phyloP scores from a whole-genome alignment of 2,113 vertebrate genomes.

The Ondatra zibethicus region DNA sequence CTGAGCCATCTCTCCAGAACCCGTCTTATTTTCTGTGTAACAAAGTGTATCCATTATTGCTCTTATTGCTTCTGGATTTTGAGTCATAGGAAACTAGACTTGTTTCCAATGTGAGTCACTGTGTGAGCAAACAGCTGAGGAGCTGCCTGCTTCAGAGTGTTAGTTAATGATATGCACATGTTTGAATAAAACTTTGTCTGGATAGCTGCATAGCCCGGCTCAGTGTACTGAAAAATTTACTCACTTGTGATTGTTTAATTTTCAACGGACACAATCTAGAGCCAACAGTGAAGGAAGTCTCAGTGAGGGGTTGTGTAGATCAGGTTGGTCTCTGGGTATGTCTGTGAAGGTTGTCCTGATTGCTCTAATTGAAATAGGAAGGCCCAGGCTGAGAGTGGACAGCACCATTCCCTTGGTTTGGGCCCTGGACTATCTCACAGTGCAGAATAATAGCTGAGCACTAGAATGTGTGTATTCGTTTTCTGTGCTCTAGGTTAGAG shows the following conservation, averaged over 20 bases:
- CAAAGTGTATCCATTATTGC: background rate
- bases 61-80: slow-evolving; percentile 9
- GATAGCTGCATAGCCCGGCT: background rate
- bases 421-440: background rate
- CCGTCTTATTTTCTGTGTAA: background rate
- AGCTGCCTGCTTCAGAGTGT: background rate
- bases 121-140: background rate
- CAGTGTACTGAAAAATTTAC: background rate
- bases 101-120: background rate
- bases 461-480: background rate
- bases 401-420: background rate
- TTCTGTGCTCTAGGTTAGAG: background rate
- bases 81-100: slow-evolving; percentile 29
- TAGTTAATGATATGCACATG: background rate
- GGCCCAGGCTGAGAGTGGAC: background rate
- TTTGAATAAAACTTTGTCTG: background rate
- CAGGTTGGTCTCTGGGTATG: background rate
- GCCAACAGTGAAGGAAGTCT: background rate
- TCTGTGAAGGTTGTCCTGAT: background rate
- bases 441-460: background rate
- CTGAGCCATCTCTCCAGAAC: background rate
- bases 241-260: background rate
- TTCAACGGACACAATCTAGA: background rate
- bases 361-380: background rate
- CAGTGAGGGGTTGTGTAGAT: background rate